Percentiles rank a stretch among this genome's conserved stretches.
Conservation (phyloP, 2,888 invertebrate genomes). For the Himalopsyche kuldschensis region DNA sequence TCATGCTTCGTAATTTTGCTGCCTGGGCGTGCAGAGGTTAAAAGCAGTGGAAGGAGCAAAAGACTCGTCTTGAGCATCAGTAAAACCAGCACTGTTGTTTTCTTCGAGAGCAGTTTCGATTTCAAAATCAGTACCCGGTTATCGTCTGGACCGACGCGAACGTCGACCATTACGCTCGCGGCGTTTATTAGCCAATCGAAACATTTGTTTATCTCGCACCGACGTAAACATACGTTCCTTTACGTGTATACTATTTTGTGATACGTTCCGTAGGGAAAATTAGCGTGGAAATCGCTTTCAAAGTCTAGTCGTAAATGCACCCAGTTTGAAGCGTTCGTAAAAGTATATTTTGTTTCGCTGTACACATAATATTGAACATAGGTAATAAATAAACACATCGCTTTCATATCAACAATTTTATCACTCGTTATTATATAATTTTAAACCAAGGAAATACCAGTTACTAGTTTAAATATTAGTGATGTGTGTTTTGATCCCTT, state of each 20-base stretch:
- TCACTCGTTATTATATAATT: no score
- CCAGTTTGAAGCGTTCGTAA: no score
- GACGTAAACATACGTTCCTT: background rate
- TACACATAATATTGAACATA: no score
- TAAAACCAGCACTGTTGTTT: background rate
- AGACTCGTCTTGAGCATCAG: background rate
- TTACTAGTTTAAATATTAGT: no score
- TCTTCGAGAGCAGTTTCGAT: background rate
- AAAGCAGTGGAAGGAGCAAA: background rate
- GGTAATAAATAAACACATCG: no score
- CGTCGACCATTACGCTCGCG: background rate
- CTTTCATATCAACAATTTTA: no score
- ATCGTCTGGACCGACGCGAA: background rate
- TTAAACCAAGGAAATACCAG: no score
- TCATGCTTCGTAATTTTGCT: no score
- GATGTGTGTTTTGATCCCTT: no score
- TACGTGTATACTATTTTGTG: background rate
- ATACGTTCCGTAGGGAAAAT: background rate
- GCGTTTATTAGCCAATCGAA: background rate
- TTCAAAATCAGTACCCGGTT: background rate
- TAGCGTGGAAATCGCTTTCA: background rate
- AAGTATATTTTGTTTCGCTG: no score
- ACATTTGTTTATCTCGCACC: background rate
- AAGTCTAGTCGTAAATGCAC: background rate
- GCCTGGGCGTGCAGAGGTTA: background rate